Base-by-base conservation (phyloP, 2,797 vertebrate genomes). In the Squalus acanthias region DNA sequence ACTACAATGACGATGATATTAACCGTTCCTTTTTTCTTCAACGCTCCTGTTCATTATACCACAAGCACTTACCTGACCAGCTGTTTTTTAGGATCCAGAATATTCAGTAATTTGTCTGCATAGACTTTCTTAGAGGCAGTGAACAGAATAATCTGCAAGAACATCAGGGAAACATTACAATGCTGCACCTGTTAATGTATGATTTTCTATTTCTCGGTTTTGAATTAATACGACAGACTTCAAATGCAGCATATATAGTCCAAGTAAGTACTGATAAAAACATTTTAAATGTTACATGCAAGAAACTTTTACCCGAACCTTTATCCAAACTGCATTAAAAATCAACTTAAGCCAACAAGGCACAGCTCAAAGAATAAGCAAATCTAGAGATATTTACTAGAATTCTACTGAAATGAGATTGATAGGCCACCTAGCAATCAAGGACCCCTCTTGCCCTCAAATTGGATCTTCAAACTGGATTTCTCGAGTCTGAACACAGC, bases 111-210 rank as follows among this genome's bases (percentile, higher is more conserved):
- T 98, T 99, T 99, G 98, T 99, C 99, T 97, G 99, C 99, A 97
- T 99, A 99, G 96, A 99, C 99, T 98, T 99, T 99, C 98, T 99
- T 99, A 97, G 99, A 99, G 97, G 99, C 99, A 97, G 99, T 99
- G 97, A 99, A 99, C 97, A 99, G 99, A 97, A 99, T 99, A 97
- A 99, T 99, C 99, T 99, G 96, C 22, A 96, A 87, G n/a, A 67
- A 87, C 9, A 76, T 72, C 60, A 96, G 50, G 67, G 39, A n/a
- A 79, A 96, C 15, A 96, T 79, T 76, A 79, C 20, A 65, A 29
- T 94, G 29, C 10, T n/a, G 5, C 60, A 96, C 46, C 9, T 46
- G 24, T 7, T 39, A 96, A 76, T 57, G 60, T 96, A 39, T 46
- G 46, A n/a, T n/a, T 26, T 96, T 76, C 46, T 10, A 93, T 82